These are phyloP conservation scores for Sussaba pulchella DNA, from an alignment of 2,888 invertebrate genomes.

Conservation along the genomic window DNA sequence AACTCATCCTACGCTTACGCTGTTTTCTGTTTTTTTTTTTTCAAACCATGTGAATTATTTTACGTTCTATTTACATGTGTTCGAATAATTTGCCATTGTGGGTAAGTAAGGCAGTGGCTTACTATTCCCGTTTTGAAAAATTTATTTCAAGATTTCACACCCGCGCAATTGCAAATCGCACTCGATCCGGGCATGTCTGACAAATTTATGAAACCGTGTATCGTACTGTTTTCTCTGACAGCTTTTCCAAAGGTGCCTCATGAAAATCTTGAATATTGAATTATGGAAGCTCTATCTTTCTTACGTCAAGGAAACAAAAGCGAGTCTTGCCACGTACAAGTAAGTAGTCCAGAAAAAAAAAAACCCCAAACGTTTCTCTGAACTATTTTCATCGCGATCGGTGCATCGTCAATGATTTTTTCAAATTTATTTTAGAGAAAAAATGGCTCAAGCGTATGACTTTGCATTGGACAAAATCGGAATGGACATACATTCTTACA, in stretches of 20 bases:
- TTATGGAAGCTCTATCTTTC: slow-evolving; percentile 99
- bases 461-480: slow-evolving; percentile 99
- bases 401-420: background rate
- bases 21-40: slow-evolving; percentile 66
- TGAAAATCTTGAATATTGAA: slow-evolving; percentile 99
- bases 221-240: slow-evolving; percentile 85
- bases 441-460: slow-evolving; percentile 99
- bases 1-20: slow-evolving; percentile 66
- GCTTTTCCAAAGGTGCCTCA: slow-evolving; percentile 98
- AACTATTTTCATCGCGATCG: too few species aligned
- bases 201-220: slow-evolving; percentile 61
- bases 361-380: too few species aligned
- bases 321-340: slow-evolving; percentile 96
- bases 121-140: slow-evolving; percentile 49
- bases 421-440: slow-evolving; percentile 89
- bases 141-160: slow-evolving; percentile 55
- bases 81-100: slow-evolving; percentile 73
- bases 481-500: slow-evolving; percentile 98
- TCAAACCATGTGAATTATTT: slow-evolving; percentile 66
- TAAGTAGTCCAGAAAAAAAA: slow-evolving; percentile 85
- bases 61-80: slow-evolving; percentile 37
- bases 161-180: slow-evolving; percentile 64
- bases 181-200: slow-evolving; percentile 52
- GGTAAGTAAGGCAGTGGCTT: slow-evolving; percentile 79
- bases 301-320: slow-evolving; percentile 99